phyloP scores from a whole-genome alignment of 2,888 invertebrate species.

The Geophilus truncorum region DNA sequence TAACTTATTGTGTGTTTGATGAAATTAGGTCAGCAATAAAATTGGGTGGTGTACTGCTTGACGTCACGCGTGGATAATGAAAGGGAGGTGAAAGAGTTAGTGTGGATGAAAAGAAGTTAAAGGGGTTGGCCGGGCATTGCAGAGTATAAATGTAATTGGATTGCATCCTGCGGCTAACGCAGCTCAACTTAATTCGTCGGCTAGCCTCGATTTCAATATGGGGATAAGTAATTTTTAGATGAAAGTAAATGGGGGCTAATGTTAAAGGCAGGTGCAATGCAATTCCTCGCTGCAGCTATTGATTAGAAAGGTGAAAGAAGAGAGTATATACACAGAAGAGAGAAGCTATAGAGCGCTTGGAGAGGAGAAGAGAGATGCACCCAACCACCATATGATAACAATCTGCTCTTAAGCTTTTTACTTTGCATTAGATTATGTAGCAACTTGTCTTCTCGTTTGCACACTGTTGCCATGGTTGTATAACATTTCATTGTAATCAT shows the following conservation, averaged over 20 bases:
- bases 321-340: too few species aligned
- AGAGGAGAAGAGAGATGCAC: background rate
- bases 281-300: background rate
- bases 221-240: background rate
- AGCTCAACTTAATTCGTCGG: background rate
- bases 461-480: background rate
- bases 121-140: background rate
- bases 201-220: constrained; percentile 8
- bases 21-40: background rate
- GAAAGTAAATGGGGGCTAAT: background rate
- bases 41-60: background rate
- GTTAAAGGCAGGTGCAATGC: background rate
- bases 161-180: background rate
- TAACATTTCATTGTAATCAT: background rate
- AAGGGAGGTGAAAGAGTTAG: background rate
- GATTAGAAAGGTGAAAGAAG: constrained; percentile 1
- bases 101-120: background rate
- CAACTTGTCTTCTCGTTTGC: constrained; percentile 14
- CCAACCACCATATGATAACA: constrained; percentile 3
- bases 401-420: constrained; percentile 24
- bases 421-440: constrained; percentile 2
- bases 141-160: constrained; percentile 2
- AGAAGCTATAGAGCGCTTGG: too few species aligned
- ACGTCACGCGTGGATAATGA: background rate
- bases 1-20: background rate